phyloP scores from a whole-genome alignment of 2,797 vertebrate genomes.

The Triplophysa bombifrons region DNA sequence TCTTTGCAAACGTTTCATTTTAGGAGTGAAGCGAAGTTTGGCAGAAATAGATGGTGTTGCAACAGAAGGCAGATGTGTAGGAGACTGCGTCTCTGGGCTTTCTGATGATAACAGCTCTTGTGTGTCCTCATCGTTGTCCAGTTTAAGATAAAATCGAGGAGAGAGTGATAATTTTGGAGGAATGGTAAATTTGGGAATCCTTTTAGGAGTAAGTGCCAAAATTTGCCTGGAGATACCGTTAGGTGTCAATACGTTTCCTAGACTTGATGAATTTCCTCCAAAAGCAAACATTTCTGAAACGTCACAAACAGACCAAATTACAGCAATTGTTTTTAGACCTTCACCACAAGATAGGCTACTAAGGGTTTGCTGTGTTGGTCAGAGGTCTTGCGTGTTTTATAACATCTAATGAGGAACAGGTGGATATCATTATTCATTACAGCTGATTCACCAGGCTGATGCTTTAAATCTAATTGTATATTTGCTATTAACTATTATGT shows the following conservation, averaged over 20 bases:
- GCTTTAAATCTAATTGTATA: too few species aligned
- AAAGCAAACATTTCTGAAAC: conserved; percentile 38
- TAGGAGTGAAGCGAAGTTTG: conserved; percentile 35
- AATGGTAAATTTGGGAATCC: conserved; percentile 66
- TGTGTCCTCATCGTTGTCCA: conserved; percentile 30
- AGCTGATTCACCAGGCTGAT: background rate
- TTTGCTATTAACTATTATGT: too few species aligned
- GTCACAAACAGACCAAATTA: background rate
- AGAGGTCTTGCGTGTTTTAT: background rate
- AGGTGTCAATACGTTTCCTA: conserved; percentile 9
- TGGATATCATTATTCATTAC: conserved; percentile 23
- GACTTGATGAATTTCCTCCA: background rate
- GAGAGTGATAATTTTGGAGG: conserved; percentile 53
- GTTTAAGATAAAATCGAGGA: conserved; percentile 21
- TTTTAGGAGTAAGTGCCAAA: conserved; percentile 69
- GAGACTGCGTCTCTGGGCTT: conserved; percentile 36
- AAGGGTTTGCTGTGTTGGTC: background rate
- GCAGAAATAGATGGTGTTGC: conserved; percentile 8
- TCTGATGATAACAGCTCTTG: conserved; percentile 54
- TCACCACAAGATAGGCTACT: background rate
- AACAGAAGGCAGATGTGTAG: background rate
- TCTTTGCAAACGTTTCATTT: conserved; percentile 4
- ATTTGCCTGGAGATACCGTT: conserved; percentile 47
- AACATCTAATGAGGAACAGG: conserved; percentile 33
- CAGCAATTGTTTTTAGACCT: background rate